phyloP scores from a whole-genome alignment of 2,888 invertebrate species.

The Parnassius glacialis region DNA sequence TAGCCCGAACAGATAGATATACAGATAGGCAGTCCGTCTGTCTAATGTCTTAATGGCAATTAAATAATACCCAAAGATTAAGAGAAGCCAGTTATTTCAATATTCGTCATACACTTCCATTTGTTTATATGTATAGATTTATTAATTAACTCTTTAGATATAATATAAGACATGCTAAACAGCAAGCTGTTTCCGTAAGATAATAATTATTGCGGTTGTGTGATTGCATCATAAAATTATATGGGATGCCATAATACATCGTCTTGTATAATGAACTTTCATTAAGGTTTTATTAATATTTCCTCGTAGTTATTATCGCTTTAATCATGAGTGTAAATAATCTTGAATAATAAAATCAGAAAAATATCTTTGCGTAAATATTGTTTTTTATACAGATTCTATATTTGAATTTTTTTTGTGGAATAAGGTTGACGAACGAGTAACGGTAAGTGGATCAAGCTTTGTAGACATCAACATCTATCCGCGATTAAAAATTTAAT shows the following conservation, averaged over 20 bases:
- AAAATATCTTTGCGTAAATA: background rate
- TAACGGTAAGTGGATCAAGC: too few species aligned
- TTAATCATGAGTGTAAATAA: background rate
- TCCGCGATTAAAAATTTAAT: too few species aligned
- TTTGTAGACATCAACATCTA: too few species aligned
- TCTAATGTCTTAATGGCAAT: too few species aligned
- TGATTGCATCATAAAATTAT: conserved; percentile 22
- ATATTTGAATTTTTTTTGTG: too few species aligned
- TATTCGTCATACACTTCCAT: too few species aligned
- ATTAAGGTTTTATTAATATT: conserved; percentile 24
- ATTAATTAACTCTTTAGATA: conserved; percentile 13
- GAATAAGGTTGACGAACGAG: too few species aligned
- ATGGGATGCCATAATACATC: conserved; percentile 14
- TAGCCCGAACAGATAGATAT: too few species aligned
- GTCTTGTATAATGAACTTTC: conserved; percentile 18
- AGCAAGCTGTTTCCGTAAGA: conserved; percentile 12
- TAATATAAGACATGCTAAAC: conserved; percentile 17
- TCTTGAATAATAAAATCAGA: background rate
- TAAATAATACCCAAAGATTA: background rate
- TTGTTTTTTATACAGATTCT: too few species aligned
- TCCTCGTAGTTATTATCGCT: conserved; percentile 3
- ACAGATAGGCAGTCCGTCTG: too few species aligned
- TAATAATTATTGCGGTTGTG: conserved; percentile 22
- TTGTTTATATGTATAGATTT: background rate
- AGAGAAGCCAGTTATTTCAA: too few species aligned